Evolutionary conservation across 2,113 vertebrate species (phyloP).

Genomic region (Salvelinus sp.): DNA sequence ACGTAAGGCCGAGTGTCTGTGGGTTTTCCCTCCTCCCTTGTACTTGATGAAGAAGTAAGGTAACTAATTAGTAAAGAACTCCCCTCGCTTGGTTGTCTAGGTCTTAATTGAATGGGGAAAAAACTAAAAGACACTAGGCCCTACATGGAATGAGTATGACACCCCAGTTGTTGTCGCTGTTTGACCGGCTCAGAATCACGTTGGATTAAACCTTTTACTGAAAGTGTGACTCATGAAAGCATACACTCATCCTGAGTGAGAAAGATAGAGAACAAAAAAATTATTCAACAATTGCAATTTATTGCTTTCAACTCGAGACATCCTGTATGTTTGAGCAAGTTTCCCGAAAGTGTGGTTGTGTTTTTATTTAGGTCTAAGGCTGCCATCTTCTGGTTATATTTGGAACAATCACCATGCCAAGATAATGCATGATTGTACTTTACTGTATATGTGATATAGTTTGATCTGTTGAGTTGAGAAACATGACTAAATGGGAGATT

Average conservation of each 20-base stretch:
- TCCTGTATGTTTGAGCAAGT: neutral
- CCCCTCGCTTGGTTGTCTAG: too few relatives aligned
- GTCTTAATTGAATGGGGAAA: too few relatives aligned
- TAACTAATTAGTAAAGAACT: too few relatives aligned
- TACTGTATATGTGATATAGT: too few relatives aligned
- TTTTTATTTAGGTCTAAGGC: slow-evolving; percentile 52
- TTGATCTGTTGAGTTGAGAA: neutral
- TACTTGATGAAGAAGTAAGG: too few relatives aligned
- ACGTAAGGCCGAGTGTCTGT: too few relatives aligned
- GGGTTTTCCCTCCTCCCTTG: too few relatives aligned
- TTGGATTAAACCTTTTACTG: slow-evolving; percentile 1
- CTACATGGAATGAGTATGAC: too few relatives aligned
- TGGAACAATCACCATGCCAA: neutral
- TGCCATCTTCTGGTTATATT: slow-evolving; percentile 69
- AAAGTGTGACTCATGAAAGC: neutral
- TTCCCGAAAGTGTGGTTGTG: neutral
- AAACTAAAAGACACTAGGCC: too few relatives aligned
- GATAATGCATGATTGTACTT: too few relatives aligned
- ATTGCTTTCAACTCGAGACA: neutral
- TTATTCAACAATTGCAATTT: neutral
- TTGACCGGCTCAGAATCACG: neutral
- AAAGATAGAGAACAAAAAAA: neutral
- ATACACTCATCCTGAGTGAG: neutral
- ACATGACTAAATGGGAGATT: neutral
- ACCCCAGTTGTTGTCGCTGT: neutral